Evolutionary conservation across 2,797 vertebrate species (phyloP), one percentile per base, ranked within the genome.

Genomic region (Rhodeus uyekii): DNA sequence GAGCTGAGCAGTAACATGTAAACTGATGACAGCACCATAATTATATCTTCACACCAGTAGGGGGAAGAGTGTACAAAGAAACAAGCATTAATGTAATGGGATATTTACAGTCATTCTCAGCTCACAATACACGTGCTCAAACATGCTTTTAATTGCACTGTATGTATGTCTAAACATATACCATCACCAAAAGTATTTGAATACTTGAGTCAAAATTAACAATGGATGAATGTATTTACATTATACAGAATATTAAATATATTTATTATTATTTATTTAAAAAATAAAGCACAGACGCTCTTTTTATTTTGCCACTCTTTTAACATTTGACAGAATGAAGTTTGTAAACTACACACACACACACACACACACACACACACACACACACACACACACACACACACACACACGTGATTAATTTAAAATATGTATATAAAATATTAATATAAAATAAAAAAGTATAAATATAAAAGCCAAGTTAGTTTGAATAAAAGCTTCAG

Each of bases 61-160:
- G 94, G 94, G 94, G 94, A 94, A 91, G 90, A 95, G 91, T 94
- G 91, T 88, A 89, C 93, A 90, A 92, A 92, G 91, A 91, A 94
- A 95, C 90, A 85, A 87, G 71, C 76, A 76, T 82, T 69, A 60
- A 74, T 79, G 80, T 71, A 85, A 83, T 75, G 80, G 76, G 68
- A 83, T 71, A 81, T 83, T 82, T 83, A 83, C 82, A 82, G 85
- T 75, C 60, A 78, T 65, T 83, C 84, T 82, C 58, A 73, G 65
- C 60, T 27, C 76, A 61, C 82, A 80, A 80, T 64, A 42, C 58
- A 50, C 53, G 71, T 71, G 72, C 24, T 77, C 83, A 83, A 65
- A 78, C 32, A 78, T 32, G 72, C 69, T 79, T 77, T 50, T 63
- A 65, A 68, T 76, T 76, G 53, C 46, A 80, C 19, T 58, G 27